These are phyloP conservation scores for Trichoplax adhaerens DNA, from an alignment of 37 sponge, comb jelly and placozoan genomes.

Conservation along the genomic window DNA sequence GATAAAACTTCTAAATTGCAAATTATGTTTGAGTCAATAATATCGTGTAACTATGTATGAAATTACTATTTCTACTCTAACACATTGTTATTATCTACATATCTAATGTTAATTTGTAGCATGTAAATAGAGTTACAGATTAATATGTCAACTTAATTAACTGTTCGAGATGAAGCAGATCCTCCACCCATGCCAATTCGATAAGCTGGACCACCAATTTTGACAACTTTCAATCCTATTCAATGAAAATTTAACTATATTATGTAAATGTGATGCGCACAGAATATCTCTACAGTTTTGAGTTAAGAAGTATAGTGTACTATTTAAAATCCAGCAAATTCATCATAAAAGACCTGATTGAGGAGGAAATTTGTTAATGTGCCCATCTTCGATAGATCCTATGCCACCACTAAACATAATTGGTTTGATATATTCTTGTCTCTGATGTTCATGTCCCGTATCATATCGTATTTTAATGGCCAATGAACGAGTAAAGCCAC, in stretches of 20 bases:
- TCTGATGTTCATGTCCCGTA: neutral
- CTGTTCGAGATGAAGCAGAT: constrained; percentile 3
- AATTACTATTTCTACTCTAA: too few relatives aligned
- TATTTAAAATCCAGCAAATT: too few relatives aligned
- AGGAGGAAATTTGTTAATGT: constrained; percentile 2
- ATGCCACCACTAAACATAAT: constrained; percentile 19
- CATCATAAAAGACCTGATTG: neutral
- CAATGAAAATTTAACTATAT: too few relatives aligned
- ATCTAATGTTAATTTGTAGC: too few relatives aligned
- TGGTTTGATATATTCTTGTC: constrained; percentile 11
- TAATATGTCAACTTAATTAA: too few relatives aligned
- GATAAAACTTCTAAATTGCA: too few relatives aligned
- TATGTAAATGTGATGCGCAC: neutral
- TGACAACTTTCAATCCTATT: neutral
- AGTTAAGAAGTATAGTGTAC: too few relatives aligned
- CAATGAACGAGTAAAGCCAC: constrained; percentile 13
- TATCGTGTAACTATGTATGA: too few relatives aligned
- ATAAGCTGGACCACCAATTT: constrained; percentile 16
- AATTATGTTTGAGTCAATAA: too few relatives aligned
- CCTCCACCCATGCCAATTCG: constrained; percentile 16
- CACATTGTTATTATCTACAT: too few relatives aligned
- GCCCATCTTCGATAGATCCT: constrained; percentile 3
- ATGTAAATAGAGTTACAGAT: too few relatives aligned
- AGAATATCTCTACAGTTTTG: neutral
- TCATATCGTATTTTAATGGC: neutral